phyloP scores from a whole-genome alignment of 2,797 vertebrate species.

The Helostoma temminkii region DNA sequence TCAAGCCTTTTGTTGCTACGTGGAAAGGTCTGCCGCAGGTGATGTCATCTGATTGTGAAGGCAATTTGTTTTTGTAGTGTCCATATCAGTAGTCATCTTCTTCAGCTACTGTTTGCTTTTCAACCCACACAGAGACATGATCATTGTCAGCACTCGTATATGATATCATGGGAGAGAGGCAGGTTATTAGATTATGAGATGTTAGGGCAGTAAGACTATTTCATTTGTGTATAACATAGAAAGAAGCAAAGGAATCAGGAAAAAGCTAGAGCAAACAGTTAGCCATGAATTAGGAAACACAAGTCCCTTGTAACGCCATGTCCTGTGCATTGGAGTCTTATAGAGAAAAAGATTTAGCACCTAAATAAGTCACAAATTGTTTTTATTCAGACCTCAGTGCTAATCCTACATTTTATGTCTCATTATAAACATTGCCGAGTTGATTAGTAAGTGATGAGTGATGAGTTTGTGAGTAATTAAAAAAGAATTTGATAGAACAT shows the following conservation, averaged over 20 bases:
- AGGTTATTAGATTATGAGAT: constrained; percentile 46
- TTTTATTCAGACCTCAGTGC: background rate
- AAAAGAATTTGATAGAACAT: constrained; percentile 69
- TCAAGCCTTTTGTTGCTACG: constrained; percentile 23
- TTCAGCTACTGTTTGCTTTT: constrained; percentile 69
- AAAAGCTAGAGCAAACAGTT: constrained; percentile 35
- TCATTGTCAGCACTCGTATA: constrained; percentile 71
- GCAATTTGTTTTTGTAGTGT: constrained; percentile 51
- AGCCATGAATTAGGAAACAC: constrained; percentile 60
- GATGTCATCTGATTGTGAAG: constrained; percentile 74
- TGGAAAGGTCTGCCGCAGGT: constrained; percentile 45
- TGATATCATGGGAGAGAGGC: constrained; percentile 75
- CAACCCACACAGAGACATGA: constrained; percentile 68
- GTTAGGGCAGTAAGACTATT: background rate
- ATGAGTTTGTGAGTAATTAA: constrained; percentile 30
- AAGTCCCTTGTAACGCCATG: constrained; percentile 52
- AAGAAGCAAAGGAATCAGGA: constrained; percentile 4
- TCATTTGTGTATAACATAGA: constrained; percentile 2
- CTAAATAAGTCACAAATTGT: background rate
- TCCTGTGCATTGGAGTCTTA: constrained; percentile 51
- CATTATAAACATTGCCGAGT: constrained; percentile 12
- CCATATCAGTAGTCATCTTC: constrained; percentile 60
- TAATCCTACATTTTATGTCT: constrained; percentile 21
- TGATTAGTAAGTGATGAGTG: constrained; percentile 45
- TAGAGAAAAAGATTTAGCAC: constrained; percentile 18